phyloP scores from a whole-genome alignment of 2,797 vertebrate species.

The Adelosebastes latens region DNA sequence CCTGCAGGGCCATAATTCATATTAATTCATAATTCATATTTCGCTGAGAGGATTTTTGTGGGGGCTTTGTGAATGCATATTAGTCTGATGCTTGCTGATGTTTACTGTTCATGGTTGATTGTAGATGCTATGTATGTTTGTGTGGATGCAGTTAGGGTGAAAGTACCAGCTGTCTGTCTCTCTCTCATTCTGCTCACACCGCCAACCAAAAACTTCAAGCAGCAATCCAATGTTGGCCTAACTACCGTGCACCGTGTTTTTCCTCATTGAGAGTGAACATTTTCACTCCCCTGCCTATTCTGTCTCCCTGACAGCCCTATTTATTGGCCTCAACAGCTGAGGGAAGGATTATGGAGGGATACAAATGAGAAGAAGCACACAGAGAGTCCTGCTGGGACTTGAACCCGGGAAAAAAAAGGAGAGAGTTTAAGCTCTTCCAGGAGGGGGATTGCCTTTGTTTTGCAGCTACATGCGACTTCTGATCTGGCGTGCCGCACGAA shows the following conservation, averaged over 20 bases:
- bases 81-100: slow-evolving; percentile 43
- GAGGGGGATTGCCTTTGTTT: slow-evolving; percentile 31
- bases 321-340: slow-evolving; percentile 58
- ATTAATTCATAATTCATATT: slow-evolving; percentile 74
- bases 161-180: background rate
- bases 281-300: slow-evolving; percentile 33
- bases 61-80: slow-evolving; percentile 61
- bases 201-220: slow-evolving; percentile 24
- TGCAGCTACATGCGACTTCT: slow-evolving; percentile 7
- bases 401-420: slow-evolving; percentile 24
- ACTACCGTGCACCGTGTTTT: slow-evolving; percentile 8
- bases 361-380: slow-evolving; percentile 52
- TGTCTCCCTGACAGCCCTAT: slow-evolving; percentile 41
- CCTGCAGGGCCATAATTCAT: slow-evolving; percentile 70
- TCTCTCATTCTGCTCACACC: background rate
- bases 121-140: slow-evolving; percentile 1
- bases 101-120: slow-evolving; percentile 53
- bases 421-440: slow-evolving; percentile 29
- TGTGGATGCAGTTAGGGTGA: slow-evolving; percentile 5
- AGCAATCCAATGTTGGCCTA: slow-evolving; percentile 21
- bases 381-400: slow-evolving; percentile 50
- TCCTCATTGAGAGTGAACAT: slow-evolving; percentile 17
- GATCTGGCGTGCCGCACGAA: background rate
- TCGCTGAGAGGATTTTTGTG: slow-evolving; percentile 52
- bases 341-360: slow-evolving; percentile 62